Percentiles rank a stretch among this genome's conserved stretches.
These are phyloP conservation scores for Eurois occulta DNA, from an alignment of 2,888 invertebrate genomes.

Conservation along the genomic window DNA sequence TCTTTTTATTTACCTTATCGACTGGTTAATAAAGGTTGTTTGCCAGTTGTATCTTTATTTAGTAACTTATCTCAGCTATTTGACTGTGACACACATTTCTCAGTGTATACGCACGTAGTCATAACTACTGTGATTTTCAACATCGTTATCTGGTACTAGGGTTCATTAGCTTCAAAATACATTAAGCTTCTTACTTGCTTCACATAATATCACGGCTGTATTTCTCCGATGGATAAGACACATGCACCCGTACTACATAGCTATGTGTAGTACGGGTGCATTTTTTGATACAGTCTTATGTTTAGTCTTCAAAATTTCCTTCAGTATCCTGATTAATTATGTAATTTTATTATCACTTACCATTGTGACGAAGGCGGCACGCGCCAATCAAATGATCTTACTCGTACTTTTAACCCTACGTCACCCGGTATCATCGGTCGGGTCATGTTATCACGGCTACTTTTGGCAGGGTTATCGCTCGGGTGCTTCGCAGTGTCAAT, in stretches of 20 bases:
- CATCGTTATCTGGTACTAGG: conserved; percentile 15
- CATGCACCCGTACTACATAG: not conserved
- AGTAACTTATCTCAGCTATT: conserved; percentile 32
- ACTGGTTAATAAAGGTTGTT: conserved; percentile 8
- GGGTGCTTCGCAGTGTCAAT: conserved; percentile 29
- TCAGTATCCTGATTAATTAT: conserved; percentile 22
- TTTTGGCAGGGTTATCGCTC: conserved; percentile 57
- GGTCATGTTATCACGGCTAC: conserved; percentile 40
- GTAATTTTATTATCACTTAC: conserved; percentile 42
- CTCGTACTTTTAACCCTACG: conserved; percentile 61
- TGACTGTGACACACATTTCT: conserved; percentile 47
- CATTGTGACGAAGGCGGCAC: conserved; percentile 49
- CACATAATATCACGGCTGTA: not conserved
- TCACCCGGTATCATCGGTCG: conserved; percentile 39
- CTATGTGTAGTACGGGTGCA: too few relatives aligned
- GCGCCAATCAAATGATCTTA: conserved; percentile 44
- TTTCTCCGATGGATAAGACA: not conserved
- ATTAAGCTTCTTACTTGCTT: not conserved
- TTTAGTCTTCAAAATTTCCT: not conserved
- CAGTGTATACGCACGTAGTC: conserved; percentile 21
- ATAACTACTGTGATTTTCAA: conserved; percentile 22
- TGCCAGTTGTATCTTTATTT: conserved; percentile 24
- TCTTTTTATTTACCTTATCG: conserved; percentile 34
- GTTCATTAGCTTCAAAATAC: conserved; percentile 43
- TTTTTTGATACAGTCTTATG: too few relatives aligned